A percentile compares a stretch with the other conserved stretches of the same genome.
These are phyloP conservation scores for Oryzias dopingdopingensis DNA, from an alignment of 2,797 vertebrate species.

Conservation along the genomic window DNA sequence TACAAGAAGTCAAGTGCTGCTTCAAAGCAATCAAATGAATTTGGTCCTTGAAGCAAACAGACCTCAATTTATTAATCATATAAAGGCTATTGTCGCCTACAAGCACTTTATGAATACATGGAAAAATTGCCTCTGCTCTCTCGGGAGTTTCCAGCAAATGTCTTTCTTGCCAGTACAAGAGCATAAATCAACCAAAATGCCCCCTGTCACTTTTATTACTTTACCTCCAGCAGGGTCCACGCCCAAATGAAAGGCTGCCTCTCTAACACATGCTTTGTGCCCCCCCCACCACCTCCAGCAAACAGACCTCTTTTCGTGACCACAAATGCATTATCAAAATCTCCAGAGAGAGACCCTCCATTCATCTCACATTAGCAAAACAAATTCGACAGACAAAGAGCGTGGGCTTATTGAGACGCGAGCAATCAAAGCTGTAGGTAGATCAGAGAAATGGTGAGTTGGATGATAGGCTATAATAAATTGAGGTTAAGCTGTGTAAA, in stretches of 20 bases:
- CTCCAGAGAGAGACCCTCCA: conserved; percentile 63
- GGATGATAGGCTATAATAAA: conserved; percentile 35
- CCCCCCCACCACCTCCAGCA: conserved; percentile 13
- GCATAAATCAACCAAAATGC: conserved; percentile 62
- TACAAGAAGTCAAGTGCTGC: background rate
- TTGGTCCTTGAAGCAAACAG: conserved; percentile 10
- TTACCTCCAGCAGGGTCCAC: conserved; percentile 45
- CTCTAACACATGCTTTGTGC: conserved; percentile 4
- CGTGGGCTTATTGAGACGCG: conserved; percentile 17
- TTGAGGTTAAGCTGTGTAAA: conserved; percentile 35
- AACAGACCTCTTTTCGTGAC: conserved; percentile 52
- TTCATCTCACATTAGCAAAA: conserved; percentile 74
- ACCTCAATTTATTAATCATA: conserved; percentile 37
- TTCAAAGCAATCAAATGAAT: conserved; percentile 16
- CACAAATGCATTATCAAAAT: conserved; percentile 70
- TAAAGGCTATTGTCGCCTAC: conserved; percentile 12
- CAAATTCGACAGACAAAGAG: conserved; percentile 59
- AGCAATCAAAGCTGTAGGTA: conserved; percentile 32
- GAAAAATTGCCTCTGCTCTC: conserved; percentile 23
- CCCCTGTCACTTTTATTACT: conserved; percentile 58
- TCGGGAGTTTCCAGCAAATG: conserved; percentile 41
- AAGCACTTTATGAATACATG: conserved; percentile 21
- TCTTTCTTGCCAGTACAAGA: conserved; percentile 45
- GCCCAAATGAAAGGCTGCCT: conserved; percentile 37
- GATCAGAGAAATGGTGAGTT: conserved; percentile 24